Evolutionary conservation across 2,113 vertebrate species (phyloP).

Genomic region (Isurus oxyrinchus): DNA sequence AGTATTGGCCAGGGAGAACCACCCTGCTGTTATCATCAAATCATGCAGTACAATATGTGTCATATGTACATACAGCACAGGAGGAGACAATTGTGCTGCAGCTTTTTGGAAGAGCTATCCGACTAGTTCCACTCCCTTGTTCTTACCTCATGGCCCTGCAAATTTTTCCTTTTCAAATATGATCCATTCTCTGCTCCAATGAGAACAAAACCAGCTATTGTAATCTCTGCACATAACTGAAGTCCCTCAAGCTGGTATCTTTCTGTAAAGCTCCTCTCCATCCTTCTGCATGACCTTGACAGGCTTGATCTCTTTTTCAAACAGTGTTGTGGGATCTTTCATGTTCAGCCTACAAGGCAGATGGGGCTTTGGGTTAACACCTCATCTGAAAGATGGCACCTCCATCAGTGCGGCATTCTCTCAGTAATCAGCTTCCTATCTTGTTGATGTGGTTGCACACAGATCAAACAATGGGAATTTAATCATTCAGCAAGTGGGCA

Average conservation of each 20-base stretch:
- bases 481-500: too few relatives aligned
- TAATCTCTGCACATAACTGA: background rate
- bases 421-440: too few relatives aligned
- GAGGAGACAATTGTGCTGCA: background rate
- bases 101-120: too few relatives aligned
- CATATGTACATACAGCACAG: too few relatives aligned
- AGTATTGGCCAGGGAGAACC: too few relatives aligned
- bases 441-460: too few relatives aligned
- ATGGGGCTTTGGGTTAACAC: too few relatives aligned
- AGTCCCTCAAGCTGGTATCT: background rate
- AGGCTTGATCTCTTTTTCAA: background rate
- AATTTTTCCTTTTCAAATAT: background rate
- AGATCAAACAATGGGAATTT: too few relatives aligned
- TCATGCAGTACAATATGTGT: background rate
- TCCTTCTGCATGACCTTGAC: background rate
- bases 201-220: background rate
- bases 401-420: too few relatives aligned
- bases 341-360: background rate
- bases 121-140: background rate
- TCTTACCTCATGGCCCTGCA: background rate
- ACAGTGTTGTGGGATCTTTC: background rate
- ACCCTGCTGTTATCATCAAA: background rate
- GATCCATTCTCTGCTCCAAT: background rate
- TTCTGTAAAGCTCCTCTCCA: background rate
- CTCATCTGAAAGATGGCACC: too few relatives aligned